Percentiles rank a stretch among this genome's conserved stretches.
Conservation (phyloP, 2,797 vertebrate species). For the Cyprinodon diabolis region DNA sequence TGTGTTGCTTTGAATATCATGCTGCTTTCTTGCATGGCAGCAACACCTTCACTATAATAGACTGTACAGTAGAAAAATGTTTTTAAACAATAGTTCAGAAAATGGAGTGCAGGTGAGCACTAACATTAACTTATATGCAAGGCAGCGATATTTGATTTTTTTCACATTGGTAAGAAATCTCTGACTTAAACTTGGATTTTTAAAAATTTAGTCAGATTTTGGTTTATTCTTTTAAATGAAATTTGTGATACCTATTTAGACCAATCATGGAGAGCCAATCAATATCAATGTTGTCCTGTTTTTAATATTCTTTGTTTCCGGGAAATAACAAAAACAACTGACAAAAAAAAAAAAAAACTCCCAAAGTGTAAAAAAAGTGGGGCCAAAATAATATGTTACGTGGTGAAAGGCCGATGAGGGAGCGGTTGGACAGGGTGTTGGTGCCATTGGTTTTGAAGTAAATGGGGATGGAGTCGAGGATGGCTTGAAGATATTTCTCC, state of each 20-base stretch:
- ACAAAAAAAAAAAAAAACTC: not conserved
- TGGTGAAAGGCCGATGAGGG: slow-evolving; percentile 91
- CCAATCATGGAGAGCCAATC: not conserved
- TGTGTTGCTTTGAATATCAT: not conserved
- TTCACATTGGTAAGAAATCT: not conserved
- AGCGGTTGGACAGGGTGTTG: slow-evolving; percentile 88
- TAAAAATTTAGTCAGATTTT: not conserved
- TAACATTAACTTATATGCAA: not conserved
- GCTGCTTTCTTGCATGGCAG: not conserved
- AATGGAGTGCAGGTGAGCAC: not conserved
- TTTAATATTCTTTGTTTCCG: not conserved
- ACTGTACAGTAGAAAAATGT: not conserved
- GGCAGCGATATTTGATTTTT: not conserved
- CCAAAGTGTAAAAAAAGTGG: too few species aligned
- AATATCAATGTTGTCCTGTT: not conserved
- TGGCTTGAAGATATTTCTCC: slow-evolving; percentile 96
- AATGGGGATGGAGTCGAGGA: slow-evolving; percentile 91
- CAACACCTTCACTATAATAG: not conserved
- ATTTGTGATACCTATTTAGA: too few species aligned
- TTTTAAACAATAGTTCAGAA: too few species aligned
- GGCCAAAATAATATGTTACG: slow-evolving; percentile 75
- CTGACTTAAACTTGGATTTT: not conserved
- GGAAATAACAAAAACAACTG: not conserved
- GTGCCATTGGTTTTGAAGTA: slow-evolving; percentile 90
- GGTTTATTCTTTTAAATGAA: not conserved